These are phyloP conservation scores for Cyanoramphus novaezelandiae DNA, from an alignment of 2,113 vertebrate species.

Conservation along the genomic window DNA sequence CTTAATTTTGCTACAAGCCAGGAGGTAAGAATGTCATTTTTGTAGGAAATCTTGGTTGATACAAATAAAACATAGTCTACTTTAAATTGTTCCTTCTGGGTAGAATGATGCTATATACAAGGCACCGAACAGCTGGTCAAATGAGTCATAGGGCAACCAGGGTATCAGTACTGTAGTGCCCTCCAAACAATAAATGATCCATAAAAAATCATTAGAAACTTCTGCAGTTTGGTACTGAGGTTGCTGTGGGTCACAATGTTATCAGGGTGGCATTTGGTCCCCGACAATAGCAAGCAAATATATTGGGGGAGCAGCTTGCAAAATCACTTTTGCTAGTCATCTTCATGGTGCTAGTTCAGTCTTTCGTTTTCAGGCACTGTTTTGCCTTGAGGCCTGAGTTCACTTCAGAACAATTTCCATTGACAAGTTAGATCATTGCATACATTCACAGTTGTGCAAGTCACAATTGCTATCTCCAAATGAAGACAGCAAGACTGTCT, in stretches of 20 bases:
- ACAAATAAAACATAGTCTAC: background rate
- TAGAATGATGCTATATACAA: background rate
- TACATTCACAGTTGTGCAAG: background rate
- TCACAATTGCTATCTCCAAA: background rate
- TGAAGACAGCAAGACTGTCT: background rate
- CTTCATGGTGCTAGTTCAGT: background rate
- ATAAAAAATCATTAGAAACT: background rate
- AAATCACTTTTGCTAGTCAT: background rate
- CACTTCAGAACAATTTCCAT: background rate
- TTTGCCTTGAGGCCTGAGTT: background rate
- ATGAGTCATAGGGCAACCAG: background rate
- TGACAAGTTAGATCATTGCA: background rate
- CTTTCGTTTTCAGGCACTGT: background rate
- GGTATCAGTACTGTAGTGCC: background rate
- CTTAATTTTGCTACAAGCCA: constrained; percentile 10
- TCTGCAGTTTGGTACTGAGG: background rate
- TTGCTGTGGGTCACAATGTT: background rate
- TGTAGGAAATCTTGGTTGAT: background rate
- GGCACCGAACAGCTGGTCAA: background rate
- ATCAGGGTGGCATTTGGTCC: background rate
- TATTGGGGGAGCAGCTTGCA: background rate
- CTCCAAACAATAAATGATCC: background rate
- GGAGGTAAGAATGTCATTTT: background rate
- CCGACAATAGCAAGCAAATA: background rate
- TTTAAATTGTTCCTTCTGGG: background rate